These are phyloP conservation scores for Cheilosia impressa DNA, from an alignment of 2,888 invertebrate species.

Conservation along the genomic window DNA sequence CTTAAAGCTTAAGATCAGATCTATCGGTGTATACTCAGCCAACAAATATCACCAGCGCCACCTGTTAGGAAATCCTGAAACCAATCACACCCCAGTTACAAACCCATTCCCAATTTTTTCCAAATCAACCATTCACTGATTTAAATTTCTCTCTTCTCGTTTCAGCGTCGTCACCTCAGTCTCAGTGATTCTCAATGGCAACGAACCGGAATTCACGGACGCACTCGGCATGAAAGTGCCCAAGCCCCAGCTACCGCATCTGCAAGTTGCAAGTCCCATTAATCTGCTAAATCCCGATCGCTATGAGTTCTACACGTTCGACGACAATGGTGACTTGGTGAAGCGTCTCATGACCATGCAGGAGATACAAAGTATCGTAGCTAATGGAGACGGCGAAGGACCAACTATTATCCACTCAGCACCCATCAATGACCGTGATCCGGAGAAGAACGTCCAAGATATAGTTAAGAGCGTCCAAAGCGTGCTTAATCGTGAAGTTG, in stretches of 20 bases:
- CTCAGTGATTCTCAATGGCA: conserved; percentile 86
- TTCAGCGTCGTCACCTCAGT: conserved; percentile 87
- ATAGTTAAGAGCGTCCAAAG: conserved; percentile 93
- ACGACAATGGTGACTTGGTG: conserved; percentile 92
- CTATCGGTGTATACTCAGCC: too few relatives aligned
- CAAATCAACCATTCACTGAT: neutral
- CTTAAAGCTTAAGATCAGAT: too few relatives aligned
- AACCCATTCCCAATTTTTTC: neutral
- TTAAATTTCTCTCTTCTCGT: conserved; percentile 10
- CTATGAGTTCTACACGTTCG: conserved; percentile 94
- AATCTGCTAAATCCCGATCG: conserved; percentile 91
- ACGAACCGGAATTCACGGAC: conserved; percentile 87
- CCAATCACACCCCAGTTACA: too few relatives aligned
- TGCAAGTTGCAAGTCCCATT: conserved; percentile 91
- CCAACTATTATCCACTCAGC: conserved; percentile 82
- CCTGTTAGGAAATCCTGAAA: too few relatives aligned
- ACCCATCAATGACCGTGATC: conserved; percentile 83
- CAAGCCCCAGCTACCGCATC: conserved; percentile 86
- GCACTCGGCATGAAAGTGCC: conserved; percentile 88
- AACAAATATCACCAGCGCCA: too few relatives aligned
- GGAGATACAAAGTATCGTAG: conserved; percentile 93
- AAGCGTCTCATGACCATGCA: conserved; percentile 93
- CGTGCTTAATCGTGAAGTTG: conserved; percentile 90
- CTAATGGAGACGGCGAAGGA: conserved; percentile 90
- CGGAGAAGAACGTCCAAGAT: conserved; percentile 89